These are phyloP conservation scores for Lycia hirtaria DNA, from an alignment of 2,888 invertebrate species.

Conservation along the genomic window DNA sequence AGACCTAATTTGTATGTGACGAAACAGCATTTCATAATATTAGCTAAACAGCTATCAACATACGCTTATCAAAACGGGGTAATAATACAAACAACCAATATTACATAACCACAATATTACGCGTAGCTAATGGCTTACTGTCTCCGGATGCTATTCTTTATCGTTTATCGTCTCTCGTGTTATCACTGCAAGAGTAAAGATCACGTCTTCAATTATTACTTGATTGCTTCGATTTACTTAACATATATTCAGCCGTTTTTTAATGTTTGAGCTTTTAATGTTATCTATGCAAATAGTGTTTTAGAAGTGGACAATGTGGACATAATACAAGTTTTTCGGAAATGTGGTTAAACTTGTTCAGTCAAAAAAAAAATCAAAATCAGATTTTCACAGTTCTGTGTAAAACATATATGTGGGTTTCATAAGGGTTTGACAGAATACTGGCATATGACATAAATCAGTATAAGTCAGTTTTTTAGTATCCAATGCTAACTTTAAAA, in stretches of 20 bases:
- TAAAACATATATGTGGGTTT: too few species aligned
- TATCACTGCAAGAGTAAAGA: conserved; percentile 7
- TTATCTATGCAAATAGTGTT: neutral
- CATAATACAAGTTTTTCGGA: neutral
- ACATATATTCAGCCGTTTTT: neutral
- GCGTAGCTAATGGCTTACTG: neutral
- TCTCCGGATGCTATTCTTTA: conserved; percentile 5
- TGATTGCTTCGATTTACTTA: neutral
- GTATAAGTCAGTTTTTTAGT: too few species aligned
- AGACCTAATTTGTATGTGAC: neutral
- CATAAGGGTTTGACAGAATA: too few species aligned
- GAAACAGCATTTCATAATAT: conserved; percentile 5
- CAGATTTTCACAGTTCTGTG: too few species aligned
- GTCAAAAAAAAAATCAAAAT: neutral
- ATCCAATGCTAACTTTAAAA: too few species aligned
- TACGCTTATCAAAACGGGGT: neutral
- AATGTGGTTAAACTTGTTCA: neutral
- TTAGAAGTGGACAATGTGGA: neutral
- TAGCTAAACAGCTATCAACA: neutral
- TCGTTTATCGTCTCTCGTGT: conserved; percentile 1
- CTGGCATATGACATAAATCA: too few species aligned
- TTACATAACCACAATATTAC: conserved; percentile 7
- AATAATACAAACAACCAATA: conserved; percentile 7
- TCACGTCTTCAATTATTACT: conserved; percentile 14
- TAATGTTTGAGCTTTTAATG: neutral